Conservation (phyloP, 2,797 vertebrate species). For the Gobio occitaniae region DNA sequence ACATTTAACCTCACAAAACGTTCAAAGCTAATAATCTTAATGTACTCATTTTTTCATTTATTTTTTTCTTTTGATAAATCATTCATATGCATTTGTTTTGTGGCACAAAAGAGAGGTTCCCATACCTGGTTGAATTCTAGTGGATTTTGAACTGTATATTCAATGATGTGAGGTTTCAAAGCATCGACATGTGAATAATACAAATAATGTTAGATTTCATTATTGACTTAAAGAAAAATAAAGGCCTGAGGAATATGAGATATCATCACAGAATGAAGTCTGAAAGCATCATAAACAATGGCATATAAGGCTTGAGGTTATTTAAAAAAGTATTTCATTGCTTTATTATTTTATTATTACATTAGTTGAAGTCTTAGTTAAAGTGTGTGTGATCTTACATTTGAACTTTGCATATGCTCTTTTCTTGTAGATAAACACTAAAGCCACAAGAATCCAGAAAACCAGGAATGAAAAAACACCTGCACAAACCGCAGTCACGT, state of each 20-base stretch:
- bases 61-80: background rate
- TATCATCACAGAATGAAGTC: background rate
- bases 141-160: slow-evolving; percentile 16
- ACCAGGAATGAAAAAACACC: background rate
- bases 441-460: background rate
- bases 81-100: background rate
- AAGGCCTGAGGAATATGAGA: background rate
- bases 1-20: background rate
- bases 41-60: background rate
- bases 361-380: background rate
- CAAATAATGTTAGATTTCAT: background rate
- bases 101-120: background rate
- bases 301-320: background rate
- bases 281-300: background rate
- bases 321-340: background rate
- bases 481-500: background rate
- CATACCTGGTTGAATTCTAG: slow-evolving; percentile 36
- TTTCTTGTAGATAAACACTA: background rate
- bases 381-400: background rate
- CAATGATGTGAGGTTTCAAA: background rate
- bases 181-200: slow-evolving; percentile 29
- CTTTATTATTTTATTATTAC: background rate
- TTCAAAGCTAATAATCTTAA: background rate
- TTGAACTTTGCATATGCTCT: background rate
- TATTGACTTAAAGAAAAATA: background rate